Base-by-base conservation (phyloP, 2,888 invertebrate genomes). In the Byasa hedistus region DNA sequence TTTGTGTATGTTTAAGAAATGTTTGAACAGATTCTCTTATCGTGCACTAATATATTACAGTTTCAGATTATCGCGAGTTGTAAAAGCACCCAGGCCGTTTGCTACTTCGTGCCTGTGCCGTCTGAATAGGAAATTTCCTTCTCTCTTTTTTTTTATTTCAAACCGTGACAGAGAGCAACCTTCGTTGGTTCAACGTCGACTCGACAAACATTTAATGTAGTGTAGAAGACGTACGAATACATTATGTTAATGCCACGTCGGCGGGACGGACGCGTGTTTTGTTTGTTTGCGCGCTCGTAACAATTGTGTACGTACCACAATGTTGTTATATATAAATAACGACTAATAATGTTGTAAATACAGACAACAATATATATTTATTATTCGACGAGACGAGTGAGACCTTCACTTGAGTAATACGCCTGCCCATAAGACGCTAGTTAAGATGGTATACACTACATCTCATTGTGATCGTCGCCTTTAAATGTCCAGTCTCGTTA, bases 171-270 rank as follows among this genome's bases (percentile, higher is more conserved):
- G 70, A 69, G 68, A 69, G 68, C 73, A 72, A 71, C 75, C 75
- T 74, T 75, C 73, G 73, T 72, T 68, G 73, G 74, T 74, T 74
- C 69, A 44, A 74, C 76, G 72, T 71, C 73, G 72, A 70, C 75
- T 74, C 75, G 79, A 76, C 77, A 79, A 78, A 79, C 78, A 70
- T 74, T 71, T 71, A 68, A 70, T 75, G 73, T 72, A 71, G 65
- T 62, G 64, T 59, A 66, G 62, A 36, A 72, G 71, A 73, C 73
- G 69, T 65, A 74, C 73, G 74, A 76, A 79, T 79, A 74, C 74
- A 76, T 77, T 83, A 80, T 78, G 79, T 73, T 80, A 82, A 82
- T 80, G 76, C 73, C 12, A 24, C 27, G 39, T 52, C 24, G 36
- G 24, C 21, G 22, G 27, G 27, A 15, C 12, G 10, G 32, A 65